Percentiles rank a stretch among this genome's conserved stretches.
phyloP scores from a whole-genome alignment of 2,113 vertebrate species.

The Leiothrix lutea region DNA sequence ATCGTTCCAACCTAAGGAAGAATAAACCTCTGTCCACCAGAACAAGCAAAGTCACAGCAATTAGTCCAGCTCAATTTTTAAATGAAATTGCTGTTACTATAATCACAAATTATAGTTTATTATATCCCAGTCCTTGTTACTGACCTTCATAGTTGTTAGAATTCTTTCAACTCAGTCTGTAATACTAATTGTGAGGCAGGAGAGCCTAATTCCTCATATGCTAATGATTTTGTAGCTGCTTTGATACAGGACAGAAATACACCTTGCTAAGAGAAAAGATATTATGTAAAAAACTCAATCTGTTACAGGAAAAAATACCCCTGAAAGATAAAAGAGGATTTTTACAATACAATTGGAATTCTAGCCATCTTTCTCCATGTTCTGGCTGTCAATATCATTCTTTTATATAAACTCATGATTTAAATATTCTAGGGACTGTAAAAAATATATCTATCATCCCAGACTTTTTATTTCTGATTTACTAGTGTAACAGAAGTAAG shows the following conservation, averaged over 20 bases:
- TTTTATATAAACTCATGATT: neutral
- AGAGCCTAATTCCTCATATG: neutral
- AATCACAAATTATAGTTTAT: neutral
- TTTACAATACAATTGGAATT: neutral
- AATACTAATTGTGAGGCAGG: neutral
- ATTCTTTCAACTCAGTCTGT: neutral
- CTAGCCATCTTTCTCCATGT: neutral
- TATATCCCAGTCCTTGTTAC: fast-evolving
- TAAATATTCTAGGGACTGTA: neutral
- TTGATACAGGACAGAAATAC: neutral
- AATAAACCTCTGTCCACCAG: neutral
- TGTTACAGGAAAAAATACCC: neutral
- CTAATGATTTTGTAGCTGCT: neutral
- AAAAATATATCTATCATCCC: neutral
- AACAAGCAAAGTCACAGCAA: neutral
- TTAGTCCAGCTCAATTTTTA: neutral
- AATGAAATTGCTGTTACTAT: neutral
- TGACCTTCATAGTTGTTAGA: neutral
- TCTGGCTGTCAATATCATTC: neutral
- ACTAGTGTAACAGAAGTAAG: neutral
- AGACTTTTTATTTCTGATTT: neutral
- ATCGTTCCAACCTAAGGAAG: neutral
- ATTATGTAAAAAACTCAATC: fast-evolving
- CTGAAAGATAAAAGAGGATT: neutral
- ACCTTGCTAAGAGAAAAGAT: neutral